phyloP scores from a whole-genome alignment of 2,888 invertebrate species.

The Drepana falcataria region DNA sequence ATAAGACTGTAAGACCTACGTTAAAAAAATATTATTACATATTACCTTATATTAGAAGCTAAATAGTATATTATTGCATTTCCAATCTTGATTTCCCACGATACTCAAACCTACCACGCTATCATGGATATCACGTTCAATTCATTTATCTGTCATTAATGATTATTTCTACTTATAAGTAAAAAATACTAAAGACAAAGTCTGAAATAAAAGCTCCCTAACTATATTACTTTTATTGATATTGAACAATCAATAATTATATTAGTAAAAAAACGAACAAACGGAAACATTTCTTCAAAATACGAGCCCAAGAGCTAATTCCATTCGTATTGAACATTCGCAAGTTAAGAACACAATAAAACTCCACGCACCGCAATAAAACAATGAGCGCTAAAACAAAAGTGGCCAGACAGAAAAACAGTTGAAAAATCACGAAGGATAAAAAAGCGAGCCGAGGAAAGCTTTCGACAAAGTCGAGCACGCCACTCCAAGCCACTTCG shows the following conservation, averaged over 20 bases:
- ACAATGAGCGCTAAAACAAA: slow-evolving; percentile 59
- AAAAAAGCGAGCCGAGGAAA: slow-evolving; percentile 53
- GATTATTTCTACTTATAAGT: too few relatives aligned
- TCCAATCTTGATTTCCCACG: too few relatives aligned
- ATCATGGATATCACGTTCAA: too few relatives aligned
- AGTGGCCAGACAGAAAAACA: slow-evolving; percentile 64
- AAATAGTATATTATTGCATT: too few relatives aligned
- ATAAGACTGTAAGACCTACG: too few relatives aligned
- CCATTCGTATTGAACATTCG: slow-evolving; percentile 34
- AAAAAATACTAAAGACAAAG: too few relatives aligned
- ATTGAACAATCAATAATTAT: background rate
- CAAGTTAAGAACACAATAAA: slow-evolving; percentile 45
- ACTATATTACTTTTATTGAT: too few relatives aligned
- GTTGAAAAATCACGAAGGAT: slow-evolving; percentile 53
- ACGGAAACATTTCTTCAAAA: slow-evolving; percentile 25
- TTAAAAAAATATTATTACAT: too few relatives aligned
- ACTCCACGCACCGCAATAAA: slow-evolving; percentile 53
- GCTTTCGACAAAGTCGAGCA: slow-evolving; percentile 70
- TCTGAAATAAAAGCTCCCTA: too few relatives aligned
- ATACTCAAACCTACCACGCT: too few relatives aligned
- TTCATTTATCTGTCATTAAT: too few relatives aligned
- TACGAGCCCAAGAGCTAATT: slow-evolving; percentile 27
- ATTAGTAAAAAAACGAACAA: slow-evolving; percentile 12
- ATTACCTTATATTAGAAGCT: too few relatives aligned
- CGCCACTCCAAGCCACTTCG: slow-evolving; percentile 59